Percentiles rank a stretch among this genome's conserved stretches.
phyloP scores from a whole-genome alignment of 1,140 invertebrate species.

The Notospermus geniculatus region DNA sequence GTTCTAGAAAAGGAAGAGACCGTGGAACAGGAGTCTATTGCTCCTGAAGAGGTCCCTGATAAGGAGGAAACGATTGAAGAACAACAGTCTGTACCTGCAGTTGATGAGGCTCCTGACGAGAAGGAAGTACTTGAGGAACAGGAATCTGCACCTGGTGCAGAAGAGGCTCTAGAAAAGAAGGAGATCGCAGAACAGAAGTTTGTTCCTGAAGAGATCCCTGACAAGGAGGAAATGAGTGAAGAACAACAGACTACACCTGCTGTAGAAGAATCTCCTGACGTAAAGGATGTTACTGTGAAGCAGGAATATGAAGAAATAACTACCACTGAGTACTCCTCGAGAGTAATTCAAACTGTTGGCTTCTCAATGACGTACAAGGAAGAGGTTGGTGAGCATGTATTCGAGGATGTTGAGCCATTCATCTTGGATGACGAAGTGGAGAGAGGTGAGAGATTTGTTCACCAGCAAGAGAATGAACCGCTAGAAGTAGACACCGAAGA shows the following conservation, averaged over 20 bases:
- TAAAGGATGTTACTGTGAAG: slow-evolving; percentile 38
- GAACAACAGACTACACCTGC: neutral
- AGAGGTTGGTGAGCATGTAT: too few relatives aligned
- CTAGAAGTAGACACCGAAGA: too few relatives aligned
- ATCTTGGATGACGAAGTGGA: too few relatives aligned
- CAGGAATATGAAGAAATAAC: slow-evolving; percentile 21
- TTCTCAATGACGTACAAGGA: too few relatives aligned
- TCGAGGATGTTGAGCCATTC: too few relatives aligned
- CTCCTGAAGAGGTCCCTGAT: neutral
- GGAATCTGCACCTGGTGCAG: slow-evolving; percentile 5
- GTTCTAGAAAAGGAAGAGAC: slow-evolving; percentile 7
- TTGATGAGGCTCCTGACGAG: slow-evolving; percentile 2
- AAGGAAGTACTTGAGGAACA: slow-evolving; percentile 47
- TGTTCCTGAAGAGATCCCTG: slow-evolving; percentile 23
- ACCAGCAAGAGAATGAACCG: too few relatives aligned
- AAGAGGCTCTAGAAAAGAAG: too few relatives aligned
- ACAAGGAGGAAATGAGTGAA: slow-evolving; percentile 13
- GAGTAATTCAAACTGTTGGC: slow-evolving; percentile 16
- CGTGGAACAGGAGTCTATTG: slow-evolving; percentile 18
- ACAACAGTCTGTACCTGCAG: neutral
- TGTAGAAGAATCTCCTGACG: slow-evolving; percentile 36
- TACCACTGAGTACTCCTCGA: slow-evolving; percentile 16
- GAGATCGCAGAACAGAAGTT: slow-evolving; percentile 27
- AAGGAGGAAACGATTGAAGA: slow-evolving; percentile 1
- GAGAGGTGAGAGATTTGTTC: too few relatives aligned